Base-by-base conservation (phyloP, 2,797 vertebrate genomes). In the Falco peregrinus region DNA sequence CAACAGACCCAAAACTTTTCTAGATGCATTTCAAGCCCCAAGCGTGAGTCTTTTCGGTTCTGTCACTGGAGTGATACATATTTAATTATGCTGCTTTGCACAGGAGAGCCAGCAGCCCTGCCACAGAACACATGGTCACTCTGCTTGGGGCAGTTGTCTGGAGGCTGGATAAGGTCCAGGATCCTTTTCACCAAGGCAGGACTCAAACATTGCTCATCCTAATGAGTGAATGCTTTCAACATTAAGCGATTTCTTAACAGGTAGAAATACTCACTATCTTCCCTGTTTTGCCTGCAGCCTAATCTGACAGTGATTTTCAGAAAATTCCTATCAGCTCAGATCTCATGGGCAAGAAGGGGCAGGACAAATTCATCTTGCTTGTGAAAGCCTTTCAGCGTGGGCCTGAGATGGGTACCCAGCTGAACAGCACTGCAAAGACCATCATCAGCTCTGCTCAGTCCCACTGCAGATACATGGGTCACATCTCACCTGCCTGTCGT, bases 51-150 rank as follows among this genome's bases (percentile, higher is more conserved):
- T 61, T 56, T 80, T 78, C 39, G 24, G 6, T 56, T 89, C 12
- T 64, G 6, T 45, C 11, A 84, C 71, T 80, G 51, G 12, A 51
- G 8, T 0, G 2, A 39, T 20, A 8, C 16, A 7, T 11, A 4
- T 78, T 65, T 50, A 50, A 81, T 61, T 53, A 70, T 1, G 20
- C 28, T 60, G 8, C 39, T 83, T 74, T 83, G n/a, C 33, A 47
- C 8, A 54, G 33, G 61, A 50, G 24, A 73, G 10, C 5, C 5
- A 1, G 17, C 1, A 90, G n/a, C 16, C 33, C 59, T 0, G 0
- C 39, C 61, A 31, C 53, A 57, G 25, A 84, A 41, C 8, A 57
- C 9, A 13, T 31, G 33, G 29, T 68, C 57, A 57, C 11, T 37
- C 31, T 22, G 16, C 47, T 54, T 73, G 37, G 29, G 47, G 28